Percentiles rank a stretch among this genome's conserved stretches.
phyloP scores from a whole-genome alignment of 2,797 vertebrate genomes.

The Amblyopsis hoosieri region DNA sequence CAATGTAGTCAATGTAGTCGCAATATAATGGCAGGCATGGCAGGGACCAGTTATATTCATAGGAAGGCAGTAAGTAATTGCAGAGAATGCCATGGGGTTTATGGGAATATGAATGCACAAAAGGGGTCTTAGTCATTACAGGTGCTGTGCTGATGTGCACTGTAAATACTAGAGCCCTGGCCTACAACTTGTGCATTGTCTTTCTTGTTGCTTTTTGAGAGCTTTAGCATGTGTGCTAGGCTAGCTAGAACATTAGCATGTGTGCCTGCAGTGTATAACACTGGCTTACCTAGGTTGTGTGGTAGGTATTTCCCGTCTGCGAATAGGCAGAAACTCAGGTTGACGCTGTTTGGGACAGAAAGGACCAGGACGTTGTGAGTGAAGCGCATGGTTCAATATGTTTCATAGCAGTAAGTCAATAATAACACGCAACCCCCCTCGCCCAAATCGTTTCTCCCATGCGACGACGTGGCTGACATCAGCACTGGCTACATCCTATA shows the following conservation, averaged over 20 bases:
- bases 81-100: conserved; percentile 40
- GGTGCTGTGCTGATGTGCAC: conserved; percentile 6
- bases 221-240: conserved; percentile 14
- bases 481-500: too few species aligned
- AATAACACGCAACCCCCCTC: conserved; percentile 29
- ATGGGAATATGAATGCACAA: conserved; percentile 28
- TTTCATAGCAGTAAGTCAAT: conserved; percentile 43
- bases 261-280: conserved; percentile 55
- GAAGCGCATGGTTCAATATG: conserved; percentile 40
- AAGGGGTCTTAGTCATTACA: conserved; percentile 28
- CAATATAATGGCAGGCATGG: conserved; percentile 23
- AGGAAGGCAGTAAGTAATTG: conserved; percentile 44
- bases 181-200: conserved; percentile 20
- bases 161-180: conserved; percentile 30
- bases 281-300: conserved; percentile 82
- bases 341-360: conserved; percentile 82
- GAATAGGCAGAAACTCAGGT: conserved; percentile 91
- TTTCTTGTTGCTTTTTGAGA: conserved; percentile 28
- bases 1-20: conserved; percentile 42
- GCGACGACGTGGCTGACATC: not conserved
- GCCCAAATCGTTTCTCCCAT: conserved; percentile 22
- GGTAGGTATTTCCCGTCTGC: conserved; percentile 90
- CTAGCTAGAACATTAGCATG: conserved; percentile 12
- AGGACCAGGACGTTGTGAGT: conserved; percentile 51
- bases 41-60: conserved; percentile 16